Evolutionary conservation across 1,140 invertebrate genomes (phyloP), one percentile per base, ranked within the genome.

Genomic region (Apocrypta bakeri): DNA sequence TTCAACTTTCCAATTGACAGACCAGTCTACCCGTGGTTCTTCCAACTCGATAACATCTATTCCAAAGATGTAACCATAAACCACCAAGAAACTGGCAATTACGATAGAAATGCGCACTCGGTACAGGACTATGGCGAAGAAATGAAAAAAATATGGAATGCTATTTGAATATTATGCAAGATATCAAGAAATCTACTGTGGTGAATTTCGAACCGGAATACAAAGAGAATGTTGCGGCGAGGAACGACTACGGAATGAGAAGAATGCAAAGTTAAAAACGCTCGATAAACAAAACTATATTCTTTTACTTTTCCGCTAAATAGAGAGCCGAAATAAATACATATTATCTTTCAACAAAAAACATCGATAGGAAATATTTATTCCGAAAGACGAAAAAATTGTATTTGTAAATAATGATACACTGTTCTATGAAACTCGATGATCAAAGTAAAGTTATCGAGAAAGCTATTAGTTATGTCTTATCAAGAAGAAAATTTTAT

Each of bases 1-100:
- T 93, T 95, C 86, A 94, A 94, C n/a, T 96, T 93, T 91, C 95
- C 95, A 42, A 94, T 96, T 84, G 95, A 96, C 88, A 92, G 95
- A 76, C 93, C 93, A 29, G 92, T 94, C 79, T 87, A 93, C 72
- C 92, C 92, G 61, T 88, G 90, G 83, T 92, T 92, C 88, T 94
- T 94, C 90, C 88, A 92, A 79, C 93, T 94, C 64, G 92, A 93
- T 3, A 96, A 96, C 89, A 94, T 95, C 88, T 94, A 92, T 90
- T 93, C 94, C 87, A 90, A 94, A 82, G 94, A 95, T 82, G 92
- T 95, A 29, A 89, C 88, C 81, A 93, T 95, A 84, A 72, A 82
- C 94, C 93, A 89, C 94, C 94, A 24, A 37, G 33, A 2, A 9
- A 37, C 33, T 37, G 9, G n/a, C 33, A 37, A 9, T 37, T 37